Conservation (phyloP, 2,113 vertebrate species). For the Damaliscus lunatus region DNA sequence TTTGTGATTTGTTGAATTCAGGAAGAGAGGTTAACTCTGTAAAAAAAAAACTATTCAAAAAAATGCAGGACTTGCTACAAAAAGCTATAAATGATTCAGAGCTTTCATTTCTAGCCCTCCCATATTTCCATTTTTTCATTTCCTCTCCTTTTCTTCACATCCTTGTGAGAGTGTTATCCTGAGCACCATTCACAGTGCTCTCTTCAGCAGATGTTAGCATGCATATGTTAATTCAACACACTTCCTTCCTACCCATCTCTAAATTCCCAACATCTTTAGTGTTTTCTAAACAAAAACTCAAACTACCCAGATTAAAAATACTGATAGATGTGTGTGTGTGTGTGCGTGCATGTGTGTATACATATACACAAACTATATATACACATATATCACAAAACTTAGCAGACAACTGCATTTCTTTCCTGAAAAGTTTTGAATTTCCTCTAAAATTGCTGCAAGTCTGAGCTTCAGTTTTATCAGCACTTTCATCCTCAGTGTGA, state of each 20-base stretch:
- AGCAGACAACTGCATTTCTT: not conserved
- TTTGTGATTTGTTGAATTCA: slow-evolving; percentile 4
- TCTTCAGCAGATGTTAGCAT: slow-evolving; percentile 65
- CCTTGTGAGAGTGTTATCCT: slow-evolving; percentile 35
- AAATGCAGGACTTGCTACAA: not conserved
- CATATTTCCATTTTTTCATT: not conserved
- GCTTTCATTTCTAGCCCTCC: not conserved
- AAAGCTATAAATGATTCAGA: not conserved
- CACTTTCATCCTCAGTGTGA: slow-evolving; percentile 6
- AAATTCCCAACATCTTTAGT: slow-evolving; percentile 61
- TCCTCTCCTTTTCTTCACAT: slow-evolving; percentile 20
- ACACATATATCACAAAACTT: not conserved
- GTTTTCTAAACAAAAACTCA: slow-evolving; percentile 68
- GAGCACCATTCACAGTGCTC: slow-evolving; percentile 6
- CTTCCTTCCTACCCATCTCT: slow-evolving; percentile 57
- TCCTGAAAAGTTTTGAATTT: slow-evolving; percentile 50
- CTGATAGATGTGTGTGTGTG: not conserved
- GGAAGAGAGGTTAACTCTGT: not conserved
- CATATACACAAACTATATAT: not conserved
- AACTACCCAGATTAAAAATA: slow-evolving; percentile 57
- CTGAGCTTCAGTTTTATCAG: slow-evolving; percentile 15
- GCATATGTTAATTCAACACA: slow-evolving; percentile 69
- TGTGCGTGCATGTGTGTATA: not conserved
- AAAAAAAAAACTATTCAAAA: not conserved
- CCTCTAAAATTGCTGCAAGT: slow-evolving; percentile 27